Evolutionary conservation across 2,113 vertebrate species (phyloP).

Genomic region (Condylura cristata): DNA sequence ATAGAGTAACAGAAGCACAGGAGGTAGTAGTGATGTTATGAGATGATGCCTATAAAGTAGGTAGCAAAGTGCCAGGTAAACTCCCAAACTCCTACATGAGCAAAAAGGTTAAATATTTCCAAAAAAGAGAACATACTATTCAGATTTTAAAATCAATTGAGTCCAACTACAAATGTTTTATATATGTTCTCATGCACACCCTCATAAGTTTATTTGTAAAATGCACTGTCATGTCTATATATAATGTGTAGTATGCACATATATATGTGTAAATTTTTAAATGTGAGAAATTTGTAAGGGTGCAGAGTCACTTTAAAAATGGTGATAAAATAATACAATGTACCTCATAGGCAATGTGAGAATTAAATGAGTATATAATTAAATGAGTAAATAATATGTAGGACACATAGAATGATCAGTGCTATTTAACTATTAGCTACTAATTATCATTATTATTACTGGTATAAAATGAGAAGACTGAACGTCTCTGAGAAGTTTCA

Average conservation of each 20-base stretch:
- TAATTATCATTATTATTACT: not conserved
- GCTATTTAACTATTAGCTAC: not conserved
- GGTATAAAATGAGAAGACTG: not conserved
- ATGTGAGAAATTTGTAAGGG: not conserved
- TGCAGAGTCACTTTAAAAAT: not conserved
- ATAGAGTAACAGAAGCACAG: not conserved
- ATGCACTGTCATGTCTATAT: not conserved
- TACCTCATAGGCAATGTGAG: not conserved
- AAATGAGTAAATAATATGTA: not conserved
- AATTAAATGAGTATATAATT: conserved; percentile 30
- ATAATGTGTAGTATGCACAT: not conserved
- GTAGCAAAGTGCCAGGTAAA: not conserved
- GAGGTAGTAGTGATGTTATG: not conserved
- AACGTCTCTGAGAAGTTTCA: not conserved
- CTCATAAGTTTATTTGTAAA: not conserved
- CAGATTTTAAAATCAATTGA: conserved; percentile 46
- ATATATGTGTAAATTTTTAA: not conserved
- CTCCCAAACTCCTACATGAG: not conserved
- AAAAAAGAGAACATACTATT: not conserved
- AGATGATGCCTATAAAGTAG: not conserved
- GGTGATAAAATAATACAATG: not conserved
- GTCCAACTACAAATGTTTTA: not conserved
- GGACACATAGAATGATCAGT: not conserved
- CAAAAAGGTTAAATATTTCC: conserved; percentile 22
- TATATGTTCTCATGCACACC: not conserved